Evolutionary conservation across 2,797 vertebrate species (phyloP).

Genomic region (Caiman crocodilus): DNA sequence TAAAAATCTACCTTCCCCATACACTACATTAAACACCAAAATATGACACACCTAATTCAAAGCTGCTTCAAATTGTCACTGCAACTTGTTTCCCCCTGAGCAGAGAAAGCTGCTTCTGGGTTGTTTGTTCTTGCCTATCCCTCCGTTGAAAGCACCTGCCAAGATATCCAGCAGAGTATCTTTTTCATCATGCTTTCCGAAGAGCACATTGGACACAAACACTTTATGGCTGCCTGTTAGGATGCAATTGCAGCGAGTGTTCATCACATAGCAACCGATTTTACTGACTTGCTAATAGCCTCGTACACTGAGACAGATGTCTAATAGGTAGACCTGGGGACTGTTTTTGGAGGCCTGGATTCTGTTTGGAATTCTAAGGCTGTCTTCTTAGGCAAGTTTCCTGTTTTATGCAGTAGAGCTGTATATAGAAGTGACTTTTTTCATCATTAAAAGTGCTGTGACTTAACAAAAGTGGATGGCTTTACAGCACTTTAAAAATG

Average conservation of each 20-base stretch:
- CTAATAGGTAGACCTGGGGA: background rate
- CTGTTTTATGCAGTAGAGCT: too few species aligned
- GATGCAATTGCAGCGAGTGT: background rate
- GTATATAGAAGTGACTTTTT: too few species aligned
- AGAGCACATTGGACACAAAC: background rate
- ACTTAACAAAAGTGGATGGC: too few species aligned
- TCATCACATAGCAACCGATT: background rate
- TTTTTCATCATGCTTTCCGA: background rate
- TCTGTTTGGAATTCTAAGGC: background rate
- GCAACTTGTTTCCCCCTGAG: background rate
- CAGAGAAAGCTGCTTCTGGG: fast-evolving
- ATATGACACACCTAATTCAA: background rate
- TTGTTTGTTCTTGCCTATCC: background rate
- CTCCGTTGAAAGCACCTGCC: background rate
- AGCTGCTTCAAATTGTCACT: background rate
- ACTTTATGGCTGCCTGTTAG: background rate
- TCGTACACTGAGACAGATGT: background rate
- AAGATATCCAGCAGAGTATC: background rate
- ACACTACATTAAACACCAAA: fast-evolving
- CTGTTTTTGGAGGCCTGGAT: background rate
- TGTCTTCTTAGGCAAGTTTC: background rate
- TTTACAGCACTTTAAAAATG: too few species aligned
- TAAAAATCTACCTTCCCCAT: background rate
- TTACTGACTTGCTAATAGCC: background rate
- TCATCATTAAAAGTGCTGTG: too few species aligned